These are phyloP conservation scores for Mellilla xanthometata DNA, from an alignment of 2,888 invertebrate species.

Conservation along the genomic window DNA sequence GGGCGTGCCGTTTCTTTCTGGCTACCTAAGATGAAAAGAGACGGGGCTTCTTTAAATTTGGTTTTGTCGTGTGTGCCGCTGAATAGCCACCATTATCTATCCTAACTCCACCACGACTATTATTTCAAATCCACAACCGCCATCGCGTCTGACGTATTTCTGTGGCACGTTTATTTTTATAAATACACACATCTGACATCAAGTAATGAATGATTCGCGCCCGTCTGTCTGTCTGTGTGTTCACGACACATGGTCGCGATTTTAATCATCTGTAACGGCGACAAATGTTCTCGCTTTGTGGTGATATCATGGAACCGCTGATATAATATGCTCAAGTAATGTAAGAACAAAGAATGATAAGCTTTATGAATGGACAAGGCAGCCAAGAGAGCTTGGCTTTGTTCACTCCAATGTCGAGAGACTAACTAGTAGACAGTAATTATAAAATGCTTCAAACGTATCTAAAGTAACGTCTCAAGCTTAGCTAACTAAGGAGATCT, in stretches of 20 bases:
- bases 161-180: conserved; percentile 11
- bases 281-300: conserved; percentile 42
- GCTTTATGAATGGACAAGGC: neutral
- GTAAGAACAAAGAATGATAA: neutral
- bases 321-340: conserved; percentile 7
- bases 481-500: no score
- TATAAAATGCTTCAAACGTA: no score
- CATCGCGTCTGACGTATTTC: neutral
- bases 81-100: no score
- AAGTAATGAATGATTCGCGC: conserved; percentile 43
- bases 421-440: no score
- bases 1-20: no score
- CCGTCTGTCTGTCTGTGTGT: conserved; percentile 49
- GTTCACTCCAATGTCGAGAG: no score
- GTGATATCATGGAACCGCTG: conserved; percentile 11
- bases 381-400: neutral
- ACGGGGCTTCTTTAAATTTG: no score
- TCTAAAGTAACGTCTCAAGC: no score
- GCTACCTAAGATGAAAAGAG: no score
- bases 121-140: neutral
- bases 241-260: conserved; percentile 47
- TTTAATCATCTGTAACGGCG: conserved; percentile 46
- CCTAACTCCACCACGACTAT: no score
- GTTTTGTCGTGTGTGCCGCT: no score
- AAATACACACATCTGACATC: conserved; percentile 20